Evolutionary conservation across 2,888 invertebrate species (phyloP).

Genomic region (Trilocha varians): DNA sequence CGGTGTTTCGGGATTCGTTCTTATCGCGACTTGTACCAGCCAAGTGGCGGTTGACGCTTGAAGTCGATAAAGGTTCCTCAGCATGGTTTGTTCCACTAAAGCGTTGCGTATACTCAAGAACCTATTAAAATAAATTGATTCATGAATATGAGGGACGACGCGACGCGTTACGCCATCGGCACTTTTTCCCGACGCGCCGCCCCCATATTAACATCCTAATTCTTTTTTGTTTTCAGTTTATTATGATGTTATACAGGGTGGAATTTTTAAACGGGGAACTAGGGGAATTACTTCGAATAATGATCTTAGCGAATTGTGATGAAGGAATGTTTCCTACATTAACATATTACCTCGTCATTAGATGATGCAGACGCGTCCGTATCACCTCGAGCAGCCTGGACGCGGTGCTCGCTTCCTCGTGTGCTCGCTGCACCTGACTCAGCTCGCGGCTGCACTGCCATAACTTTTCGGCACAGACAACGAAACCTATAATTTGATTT

Average conservation of each 20-base stretch:
- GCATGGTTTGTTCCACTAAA: conserved; percentile 81
- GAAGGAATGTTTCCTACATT: too few relatives aligned
- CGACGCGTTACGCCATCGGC: too few relatives aligned
- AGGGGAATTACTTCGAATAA: too few relatives aligned
- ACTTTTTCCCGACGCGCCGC: too few relatives aligned
- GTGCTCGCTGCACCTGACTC: conserved; percentile 81
- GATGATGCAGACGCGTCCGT: conserved; percentile 74
- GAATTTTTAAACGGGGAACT: too few relatives aligned
- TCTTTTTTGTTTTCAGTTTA: too few relatives aligned
- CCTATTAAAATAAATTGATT: too few relatives aligned
- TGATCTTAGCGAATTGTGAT: too few relatives aligned
- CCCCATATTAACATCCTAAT: too few relatives aligned
- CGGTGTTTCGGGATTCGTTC: conserved; percentile 42
- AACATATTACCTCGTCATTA: conserved; percentile 79
- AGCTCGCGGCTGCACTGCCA: conserved; percentile 79
- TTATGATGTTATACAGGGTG: too few relatives aligned
- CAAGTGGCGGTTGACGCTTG: conserved; percentile 88
- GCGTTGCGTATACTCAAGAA: conserved; percentile 82
- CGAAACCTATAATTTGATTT: too few relatives aligned
- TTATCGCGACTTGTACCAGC: conserved; percentile 86
- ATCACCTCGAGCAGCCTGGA: conserved; percentile 68
- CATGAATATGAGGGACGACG: too few relatives aligned
- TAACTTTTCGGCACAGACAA: conserved; percentile 79
- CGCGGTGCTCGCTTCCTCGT: conserved; percentile 75
- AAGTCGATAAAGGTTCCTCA: conserved; percentile 81